phyloP scores from a whole-genome alignment of 1,140 invertebrate genomes.

The Latrodectus geometricus region DNA sequence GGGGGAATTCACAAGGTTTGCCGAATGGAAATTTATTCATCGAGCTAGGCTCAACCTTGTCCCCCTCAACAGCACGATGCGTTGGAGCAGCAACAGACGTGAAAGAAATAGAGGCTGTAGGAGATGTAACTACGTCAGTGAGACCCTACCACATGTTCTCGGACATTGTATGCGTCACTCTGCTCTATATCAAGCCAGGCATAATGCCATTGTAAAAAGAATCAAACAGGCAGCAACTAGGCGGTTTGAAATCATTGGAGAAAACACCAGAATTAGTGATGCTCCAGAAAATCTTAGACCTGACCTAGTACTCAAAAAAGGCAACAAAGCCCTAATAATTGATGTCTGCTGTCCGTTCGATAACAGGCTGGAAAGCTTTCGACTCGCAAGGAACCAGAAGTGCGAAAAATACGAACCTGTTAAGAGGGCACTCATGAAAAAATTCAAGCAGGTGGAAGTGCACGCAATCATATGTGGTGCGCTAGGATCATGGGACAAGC shows the following conservation, averaged over 20 bases:
- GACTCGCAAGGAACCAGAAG: not conserved
- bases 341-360: not conserved
- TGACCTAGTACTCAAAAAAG: not conserved
- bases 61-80: not conserved
- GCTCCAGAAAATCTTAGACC: not conserved
- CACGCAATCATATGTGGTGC: not conserved
- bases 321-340: not conserved
- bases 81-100: not conserved
- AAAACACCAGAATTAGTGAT: not conserved
- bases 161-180: not conserved
- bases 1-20: not conserved
- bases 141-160: not conserved
- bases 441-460: not conserved
- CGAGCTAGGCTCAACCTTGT: not conserved
- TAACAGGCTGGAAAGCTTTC: not conserved
- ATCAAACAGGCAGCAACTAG: not conserved
- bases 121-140: not conserved
- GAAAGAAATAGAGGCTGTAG: not conserved
- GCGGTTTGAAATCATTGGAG: too few species aligned
- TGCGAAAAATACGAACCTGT: not conserved
- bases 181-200: not conserved
- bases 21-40: too few species aligned
- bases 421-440: rapidly evolving
- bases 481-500: slow-evolving; percentile 2
- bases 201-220: not conserved